A percentile compares a stretch with the other conserved stretches of the same genome.
Conservation (phyloP, 53 echinoderm and acorn worm genomes). For the Echinarachnius parma region DNA sequence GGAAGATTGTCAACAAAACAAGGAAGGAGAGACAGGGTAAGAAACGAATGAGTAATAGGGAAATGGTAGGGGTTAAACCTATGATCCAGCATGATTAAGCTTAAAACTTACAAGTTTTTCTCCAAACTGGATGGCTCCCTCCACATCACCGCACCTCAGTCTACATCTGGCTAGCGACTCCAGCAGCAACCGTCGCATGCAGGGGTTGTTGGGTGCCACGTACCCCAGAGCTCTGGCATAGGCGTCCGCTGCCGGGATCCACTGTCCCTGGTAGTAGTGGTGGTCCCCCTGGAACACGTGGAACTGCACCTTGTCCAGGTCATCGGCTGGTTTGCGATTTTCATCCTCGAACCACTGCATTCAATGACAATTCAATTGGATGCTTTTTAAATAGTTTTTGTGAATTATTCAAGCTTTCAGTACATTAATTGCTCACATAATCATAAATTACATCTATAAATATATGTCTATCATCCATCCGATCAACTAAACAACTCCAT, state of each 20-base stretch:
- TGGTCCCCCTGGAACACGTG: conserved; percentile 16
- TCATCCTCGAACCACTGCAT: conserved; percentile 32
- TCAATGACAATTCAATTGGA: too few relatives aligned
- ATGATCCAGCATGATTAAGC: too few relatives aligned
- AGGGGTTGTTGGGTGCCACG: conserved; percentile 25
- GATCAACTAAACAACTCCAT: too few relatives aligned
- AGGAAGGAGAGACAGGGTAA: background rate
- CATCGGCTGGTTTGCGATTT: background rate
- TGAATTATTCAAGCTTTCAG: too few relatives aligned
- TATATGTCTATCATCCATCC: too few relatives aligned
- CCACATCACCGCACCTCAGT: conserved; percentile 10
- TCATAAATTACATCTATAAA: too few relatives aligned
- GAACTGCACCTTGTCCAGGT: background rate
- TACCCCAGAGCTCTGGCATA: conserved; percentile 20
- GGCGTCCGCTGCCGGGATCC: conserved; percentile 8
- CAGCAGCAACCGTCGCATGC: conserved; percentile 29
- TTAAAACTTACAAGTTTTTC: conserved; percentile 46
- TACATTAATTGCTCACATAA: too few relatives aligned
- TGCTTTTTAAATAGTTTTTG: background rate
- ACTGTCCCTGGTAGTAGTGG: conserved; percentile 20
- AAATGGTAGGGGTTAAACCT: background rate
- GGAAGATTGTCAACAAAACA: too few relatives aligned
- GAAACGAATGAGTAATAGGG: background rate
- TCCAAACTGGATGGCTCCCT: conserved; percentile 28
- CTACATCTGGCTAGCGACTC: conserved; percentile 46